These are phyloP conservation scores for Stenurella melanura DNA, from an alignment of 2,888 invertebrate genomes.

Conservation along the genomic window DNA sequence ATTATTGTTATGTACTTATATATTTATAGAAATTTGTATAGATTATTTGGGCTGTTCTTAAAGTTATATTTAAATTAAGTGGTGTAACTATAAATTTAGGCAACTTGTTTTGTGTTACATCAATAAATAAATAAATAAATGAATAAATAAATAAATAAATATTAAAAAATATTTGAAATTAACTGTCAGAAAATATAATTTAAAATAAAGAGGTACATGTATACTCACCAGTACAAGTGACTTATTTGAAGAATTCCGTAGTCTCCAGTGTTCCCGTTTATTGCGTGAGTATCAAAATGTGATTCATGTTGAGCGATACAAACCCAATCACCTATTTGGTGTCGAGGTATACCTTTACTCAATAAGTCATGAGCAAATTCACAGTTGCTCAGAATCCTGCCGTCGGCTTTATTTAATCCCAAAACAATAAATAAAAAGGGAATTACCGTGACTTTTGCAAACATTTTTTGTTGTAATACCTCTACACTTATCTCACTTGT, in stretches of 20 bases:
- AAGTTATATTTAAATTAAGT: too few relatives aligned
- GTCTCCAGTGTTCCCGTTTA: constrained; percentile 52
- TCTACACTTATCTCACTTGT: not conserved
- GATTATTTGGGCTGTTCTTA: too few relatives aligned
- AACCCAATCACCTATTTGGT: constrained; percentile 57
- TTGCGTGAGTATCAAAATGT: constrained; percentile 54
- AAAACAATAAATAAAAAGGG: not conserved
- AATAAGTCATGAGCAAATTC: constrained; percentile 52
- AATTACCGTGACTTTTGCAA: not conserved
- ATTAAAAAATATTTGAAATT: too few relatives aligned
- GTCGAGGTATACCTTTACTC: constrained; percentile 76
- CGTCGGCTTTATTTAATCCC: not conserved
- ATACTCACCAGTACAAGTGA: constrained; percentile 52
- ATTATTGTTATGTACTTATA: too few relatives aligned
- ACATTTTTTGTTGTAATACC: not conserved
- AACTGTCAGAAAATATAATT: too few relatives aligned
- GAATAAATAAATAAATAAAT: too few relatives aligned
- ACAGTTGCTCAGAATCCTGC: constrained; percentile 52
- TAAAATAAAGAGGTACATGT: not conserved
- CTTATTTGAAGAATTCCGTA: constrained; percentile 60
- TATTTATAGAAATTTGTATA: too few relatives aligned
- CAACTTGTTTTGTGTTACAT: too few relatives aligned
- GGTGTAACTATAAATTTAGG: too few relatives aligned
- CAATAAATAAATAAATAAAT: too few relatives aligned
- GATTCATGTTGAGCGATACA: constrained; percentile 59